Conservation (phyloP, 1,140 invertebrate species). For the Dreissena polymorpha region DNA sequence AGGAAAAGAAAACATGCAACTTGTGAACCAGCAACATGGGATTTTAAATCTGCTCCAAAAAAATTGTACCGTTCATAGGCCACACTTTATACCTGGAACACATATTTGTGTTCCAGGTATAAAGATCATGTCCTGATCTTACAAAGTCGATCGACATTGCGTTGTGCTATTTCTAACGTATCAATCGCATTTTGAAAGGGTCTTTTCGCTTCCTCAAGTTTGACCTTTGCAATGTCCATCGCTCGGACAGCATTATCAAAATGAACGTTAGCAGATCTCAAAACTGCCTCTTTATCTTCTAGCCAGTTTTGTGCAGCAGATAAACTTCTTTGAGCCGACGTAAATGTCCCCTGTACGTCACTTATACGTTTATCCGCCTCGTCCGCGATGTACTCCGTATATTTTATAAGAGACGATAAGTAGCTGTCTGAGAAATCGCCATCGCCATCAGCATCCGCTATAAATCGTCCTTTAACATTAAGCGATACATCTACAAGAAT, state of each 20-base stretch:
- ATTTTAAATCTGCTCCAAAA: slow-evolving; percentile 6
- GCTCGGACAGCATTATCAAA: slow-evolving; percentile 50
- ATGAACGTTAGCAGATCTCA: slow-evolving; percentile 35
- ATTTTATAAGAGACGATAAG: slow-evolving; percentile 1
- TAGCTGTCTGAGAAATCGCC: slow-evolving; percentile 6
- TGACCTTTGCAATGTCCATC: slow-evolving; percentile 43
- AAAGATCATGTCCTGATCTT: slow-evolving; percentile 47
- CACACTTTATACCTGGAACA: slow-evolving; percentile 51
- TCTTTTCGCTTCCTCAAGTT: slow-evolving; percentile 54
- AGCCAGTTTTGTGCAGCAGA: slow-evolving; percentile 34
- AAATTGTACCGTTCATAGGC: slow-evolving; percentile 15
- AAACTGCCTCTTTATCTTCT: not conserved
- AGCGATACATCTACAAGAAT: too few species aligned
- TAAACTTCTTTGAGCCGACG: slow-evolving; percentile 18
- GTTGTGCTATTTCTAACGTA: slow-evolving; percentile 44
- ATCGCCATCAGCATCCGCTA: too few species aligned
- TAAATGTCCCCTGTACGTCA: slow-evolving; percentile 5
- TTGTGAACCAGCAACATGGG: slow-evolving; percentile 41
- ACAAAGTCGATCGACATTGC: slow-evolving; percentile 50
- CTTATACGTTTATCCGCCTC: slow-evolving; percentile 33
- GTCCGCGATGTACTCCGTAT: not conserved
- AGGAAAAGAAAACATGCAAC: slow-evolving; percentile 54
- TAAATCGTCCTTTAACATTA: too few species aligned
- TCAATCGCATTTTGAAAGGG: slow-evolving; percentile 41
- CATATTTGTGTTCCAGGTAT: slow-evolving; percentile 41